These are phyloP conservation scores for Aurelia aurita complex sp. Pacific DNA, from an alignment of 30 jellyfish, hydroid and myxozoan genomes.

Conservation along the genomic window DNA sequence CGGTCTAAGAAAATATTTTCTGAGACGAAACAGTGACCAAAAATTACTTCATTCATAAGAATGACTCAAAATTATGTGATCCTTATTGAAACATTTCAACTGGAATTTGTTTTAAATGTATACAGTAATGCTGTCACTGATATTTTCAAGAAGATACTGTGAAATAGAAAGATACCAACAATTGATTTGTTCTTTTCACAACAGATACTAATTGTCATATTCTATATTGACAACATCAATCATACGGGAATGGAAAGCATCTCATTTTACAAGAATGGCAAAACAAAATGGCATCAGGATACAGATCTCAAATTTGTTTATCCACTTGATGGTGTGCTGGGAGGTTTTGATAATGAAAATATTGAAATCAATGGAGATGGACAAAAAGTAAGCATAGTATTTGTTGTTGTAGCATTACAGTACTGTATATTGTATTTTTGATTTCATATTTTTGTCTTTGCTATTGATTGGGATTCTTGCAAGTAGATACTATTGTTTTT, in stretches of 20 bases:
- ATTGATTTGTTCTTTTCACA: not conserved
- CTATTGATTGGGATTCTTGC: too few relatives aligned
- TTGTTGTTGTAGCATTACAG: not conserved
- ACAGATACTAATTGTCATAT: conserved; percentile 52
- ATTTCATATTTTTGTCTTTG: too few relatives aligned
- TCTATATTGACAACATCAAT: conserved; percentile 37
- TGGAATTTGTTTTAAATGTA: too few relatives aligned
- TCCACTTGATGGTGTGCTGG: conserved; percentile 61
- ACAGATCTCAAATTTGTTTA: conserved; percentile 50
- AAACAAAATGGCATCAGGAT: conserved; percentile 60
- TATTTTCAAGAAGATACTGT: too few relatives aligned
- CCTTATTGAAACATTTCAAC: too few relatives aligned
- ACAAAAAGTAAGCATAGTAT: conserved; percentile 27
- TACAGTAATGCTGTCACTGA: too few relatives aligned
- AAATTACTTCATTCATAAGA: too few relatives aligned
- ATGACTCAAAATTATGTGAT: too few relatives aligned
- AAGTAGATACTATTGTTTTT: too few relatives aligned
- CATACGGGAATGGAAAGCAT: conserved; percentile 71
- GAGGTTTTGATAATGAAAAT: conserved; percentile 65
- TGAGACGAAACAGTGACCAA: too few relatives aligned
- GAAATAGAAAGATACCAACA: not conserved
- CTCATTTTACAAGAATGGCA: conserved; percentile 67
- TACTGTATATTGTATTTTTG: not conserved
- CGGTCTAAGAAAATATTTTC: too few relatives aligned
- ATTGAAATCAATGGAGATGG: conserved; percentile 41